Percentiles rank a stretch among this genome's conserved stretches.
Conservation (phyloP, 1,140 invertebrate genomes). For the Drosophila guanche region DNA sequence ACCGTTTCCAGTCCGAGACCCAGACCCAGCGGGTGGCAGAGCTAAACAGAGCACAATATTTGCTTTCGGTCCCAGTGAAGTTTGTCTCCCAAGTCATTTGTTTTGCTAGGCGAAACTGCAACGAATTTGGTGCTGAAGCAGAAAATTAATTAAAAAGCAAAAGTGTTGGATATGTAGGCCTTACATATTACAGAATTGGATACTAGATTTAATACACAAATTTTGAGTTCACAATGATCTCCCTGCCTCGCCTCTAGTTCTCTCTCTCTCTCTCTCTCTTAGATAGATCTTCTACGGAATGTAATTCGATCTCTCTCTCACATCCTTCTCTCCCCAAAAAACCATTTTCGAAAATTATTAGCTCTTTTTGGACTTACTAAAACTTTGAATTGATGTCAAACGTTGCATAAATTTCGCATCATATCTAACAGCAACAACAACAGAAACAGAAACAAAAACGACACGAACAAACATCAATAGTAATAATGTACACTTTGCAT, state of each 20-base stretch:
- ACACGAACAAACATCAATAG: constrained; percentile 40
- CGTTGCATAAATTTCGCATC: constrained; percentile 74
- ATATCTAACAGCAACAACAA: constrained; percentile 29
- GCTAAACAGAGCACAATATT: constrained; percentile 13
- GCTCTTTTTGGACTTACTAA: constrained; percentile 24
- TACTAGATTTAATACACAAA: no score
- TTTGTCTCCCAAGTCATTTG: constrained; percentile 21
- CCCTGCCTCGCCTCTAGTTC: no score
- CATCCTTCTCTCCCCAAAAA: constrained; percentile 18
- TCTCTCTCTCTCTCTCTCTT: no score
- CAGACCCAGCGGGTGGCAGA: constrained; percentile 14
- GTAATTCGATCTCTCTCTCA: constrained; percentile 13
- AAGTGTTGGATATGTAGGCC: no score
- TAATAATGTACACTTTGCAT: constrained; percentile 59
- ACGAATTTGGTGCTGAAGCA: no score
- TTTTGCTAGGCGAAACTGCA: neutral
- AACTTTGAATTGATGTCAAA: constrained; percentile 64
- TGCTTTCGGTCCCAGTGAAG: neutral
- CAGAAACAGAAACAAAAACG: constrained; percentile 13
- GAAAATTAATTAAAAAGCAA: no score
- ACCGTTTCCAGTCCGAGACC: no score
- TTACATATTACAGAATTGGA: no score
- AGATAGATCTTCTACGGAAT: constrained; percentile 2
- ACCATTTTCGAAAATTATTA: constrained; percentile 3
- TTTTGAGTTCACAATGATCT: no score